These are phyloP conservation scores for Drosophila leonis DNA, from an alignment of 2,888 invertebrate species.

Conservation along the genomic window DNA sequence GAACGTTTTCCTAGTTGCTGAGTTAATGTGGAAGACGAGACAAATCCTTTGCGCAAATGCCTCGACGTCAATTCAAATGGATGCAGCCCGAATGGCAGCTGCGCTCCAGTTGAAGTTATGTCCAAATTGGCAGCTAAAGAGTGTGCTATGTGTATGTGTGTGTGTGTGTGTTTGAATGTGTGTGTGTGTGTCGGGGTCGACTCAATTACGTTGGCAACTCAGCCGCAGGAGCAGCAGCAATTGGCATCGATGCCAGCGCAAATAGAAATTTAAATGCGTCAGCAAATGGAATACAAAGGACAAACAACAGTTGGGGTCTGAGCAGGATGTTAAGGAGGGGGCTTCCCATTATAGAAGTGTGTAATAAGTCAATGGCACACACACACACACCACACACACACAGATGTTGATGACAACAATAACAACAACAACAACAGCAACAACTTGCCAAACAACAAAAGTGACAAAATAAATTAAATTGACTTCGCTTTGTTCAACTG, in stretches of 20 bases:
- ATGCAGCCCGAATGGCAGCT: constrained; percentile 18
- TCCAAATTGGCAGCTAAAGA: constrained; percentile 36
- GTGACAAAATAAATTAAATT: constrained; percentile 79
- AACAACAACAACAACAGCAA: constrained; percentile 49
- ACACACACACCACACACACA: constrained; percentile 32
- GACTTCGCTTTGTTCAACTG: constrained; percentile 61
- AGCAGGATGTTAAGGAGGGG: background rate
- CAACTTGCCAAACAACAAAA: constrained; percentile 67
- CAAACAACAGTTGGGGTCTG: constrained; percentile 8
- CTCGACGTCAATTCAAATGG: constrained; percentile 7
- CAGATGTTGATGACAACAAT: constrained; percentile 37
- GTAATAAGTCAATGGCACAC: constrained; percentile 56
- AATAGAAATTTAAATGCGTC: constrained; percentile 78
- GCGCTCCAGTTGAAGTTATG: constrained; percentile 27
- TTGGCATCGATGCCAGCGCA: constrained; percentile 55
- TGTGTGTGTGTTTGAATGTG: constrained; percentile 2
- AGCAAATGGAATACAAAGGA: constrained; percentile 65
- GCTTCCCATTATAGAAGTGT: constrained; percentile 29
- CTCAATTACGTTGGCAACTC: constrained; percentile 49
- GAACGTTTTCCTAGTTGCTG: background rate
- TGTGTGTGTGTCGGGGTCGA: constrained; percentile 41
- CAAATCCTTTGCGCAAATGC: constrained; percentile 10
- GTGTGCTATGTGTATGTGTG: constrained; percentile 1
- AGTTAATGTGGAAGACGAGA: background rate
- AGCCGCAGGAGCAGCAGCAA: constrained; percentile 50